Conservation (phyloP, 2,113 vertebrate genomes). For the Sapayoa aenigma region DNA sequence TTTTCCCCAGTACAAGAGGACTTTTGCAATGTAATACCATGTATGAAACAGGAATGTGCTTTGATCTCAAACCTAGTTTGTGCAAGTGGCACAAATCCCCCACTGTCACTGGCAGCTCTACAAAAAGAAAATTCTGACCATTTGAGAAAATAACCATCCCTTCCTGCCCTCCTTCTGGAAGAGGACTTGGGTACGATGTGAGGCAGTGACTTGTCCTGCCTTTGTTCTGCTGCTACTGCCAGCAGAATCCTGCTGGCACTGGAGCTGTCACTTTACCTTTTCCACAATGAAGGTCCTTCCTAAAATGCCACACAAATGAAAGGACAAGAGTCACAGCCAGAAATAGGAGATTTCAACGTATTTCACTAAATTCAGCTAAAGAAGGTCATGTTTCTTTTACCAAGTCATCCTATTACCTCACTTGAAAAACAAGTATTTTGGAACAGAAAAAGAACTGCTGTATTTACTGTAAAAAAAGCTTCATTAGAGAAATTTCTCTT, state of each 20-base stretch:
- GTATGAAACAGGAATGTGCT: not conserved
- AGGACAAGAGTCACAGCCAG: not conserved
- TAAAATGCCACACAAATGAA: not conserved
- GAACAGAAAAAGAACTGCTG: not conserved
- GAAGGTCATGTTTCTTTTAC: not conserved
- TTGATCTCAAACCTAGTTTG: not conserved
- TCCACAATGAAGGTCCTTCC: not conserved
- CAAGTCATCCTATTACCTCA: not conserved
- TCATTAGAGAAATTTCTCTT: not conserved
- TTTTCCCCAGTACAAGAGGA: not conserved
- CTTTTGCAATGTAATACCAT: not conserved
- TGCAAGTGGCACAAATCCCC: not conserved
- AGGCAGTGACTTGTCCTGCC: not conserved
- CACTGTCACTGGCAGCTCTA: not conserved
- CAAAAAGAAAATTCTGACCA: not conserved
- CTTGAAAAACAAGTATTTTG: not conserved
- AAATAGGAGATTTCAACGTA: not conserved
- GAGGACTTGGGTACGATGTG: fast-evolving
- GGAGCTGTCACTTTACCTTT: not conserved
- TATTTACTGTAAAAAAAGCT: not conserved
- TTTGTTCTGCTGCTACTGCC: not conserved
- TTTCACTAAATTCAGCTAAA: not conserved
- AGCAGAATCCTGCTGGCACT: not conserved
- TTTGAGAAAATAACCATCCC: not conserved
- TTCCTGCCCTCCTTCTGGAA: not conserved